Evolutionary conservation across 2,888 invertebrate species (phyloP).

Genomic region (Tachina lurida): DNA sequence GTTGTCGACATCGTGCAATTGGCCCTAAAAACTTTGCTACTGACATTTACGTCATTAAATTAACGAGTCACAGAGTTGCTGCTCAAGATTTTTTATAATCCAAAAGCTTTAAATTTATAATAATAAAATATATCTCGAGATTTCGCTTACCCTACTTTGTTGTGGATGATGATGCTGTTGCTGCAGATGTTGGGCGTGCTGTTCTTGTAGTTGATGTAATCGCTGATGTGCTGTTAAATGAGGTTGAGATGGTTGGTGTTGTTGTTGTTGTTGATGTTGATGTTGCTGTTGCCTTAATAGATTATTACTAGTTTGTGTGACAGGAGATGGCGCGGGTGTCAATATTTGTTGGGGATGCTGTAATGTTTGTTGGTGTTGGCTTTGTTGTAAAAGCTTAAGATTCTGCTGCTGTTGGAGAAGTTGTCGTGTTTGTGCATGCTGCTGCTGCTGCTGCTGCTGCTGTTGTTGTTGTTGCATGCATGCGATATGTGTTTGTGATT

Average conservation of each 20-base stretch:
- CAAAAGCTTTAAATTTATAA: neutral
- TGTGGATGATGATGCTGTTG: conserved; percentile 63
- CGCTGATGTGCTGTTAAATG: conserved; percentile 68
- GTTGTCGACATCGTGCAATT: too few relatives aligned
- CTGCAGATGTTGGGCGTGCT: conserved; percentile 67
- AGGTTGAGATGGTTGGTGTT: conserved; percentile 61
- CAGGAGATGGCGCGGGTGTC: conserved; percentile 64
- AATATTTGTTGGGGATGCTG: conserved; percentile 67
- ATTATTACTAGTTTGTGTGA: conserved; percentile 27
- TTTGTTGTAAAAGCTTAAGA: conserved; percentile 53
- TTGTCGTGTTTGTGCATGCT: conserved; percentile 67
- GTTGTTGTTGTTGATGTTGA: conserved; percentile 60
- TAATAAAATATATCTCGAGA: neutral
- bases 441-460: conserved; percentile 40
- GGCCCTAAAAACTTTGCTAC: too few relatives aligned
- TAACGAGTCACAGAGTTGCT: too few relatives aligned
- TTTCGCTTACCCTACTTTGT: conserved; percentile 72
- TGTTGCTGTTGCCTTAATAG: conserved; percentile 71
- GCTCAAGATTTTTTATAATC: neutral
- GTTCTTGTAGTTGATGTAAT: conserved; percentile 66
- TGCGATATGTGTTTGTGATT: conserved; percentile 36
- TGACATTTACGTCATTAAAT: too few relatives aligned
- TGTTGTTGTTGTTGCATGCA: conserved; percentile 46
- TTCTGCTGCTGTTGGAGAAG: conserved; percentile 65
- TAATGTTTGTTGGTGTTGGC: conserved; percentile 61